Conservation (phyloP, 2,888 invertebrate genomes). For the Anaspis maculata region DNA sequence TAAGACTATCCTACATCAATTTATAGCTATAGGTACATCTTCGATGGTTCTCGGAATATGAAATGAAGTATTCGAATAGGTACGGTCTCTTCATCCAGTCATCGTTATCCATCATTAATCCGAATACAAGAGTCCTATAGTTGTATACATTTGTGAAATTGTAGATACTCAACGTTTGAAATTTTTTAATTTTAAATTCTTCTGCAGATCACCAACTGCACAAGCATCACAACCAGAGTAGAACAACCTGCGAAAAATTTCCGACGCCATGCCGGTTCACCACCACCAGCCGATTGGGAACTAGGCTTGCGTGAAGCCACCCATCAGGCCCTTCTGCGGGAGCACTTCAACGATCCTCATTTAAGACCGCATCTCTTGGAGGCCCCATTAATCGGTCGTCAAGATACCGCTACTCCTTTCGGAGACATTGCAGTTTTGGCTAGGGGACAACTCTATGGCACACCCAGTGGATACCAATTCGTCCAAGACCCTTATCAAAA, state of each 20-base stretch:
- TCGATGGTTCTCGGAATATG: too few relatives aligned
- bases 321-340: slow-evolving; percentile 53
- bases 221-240: slow-evolving; percentile 19
- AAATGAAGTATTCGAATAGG: too few relatives aligned
- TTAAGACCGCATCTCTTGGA: slow-evolving; percentile 30
- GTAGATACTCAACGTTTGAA: slow-evolving; percentile 19
- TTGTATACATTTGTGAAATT: neutral
- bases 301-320: slow-evolving; percentile 60
- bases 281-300: slow-evolving; percentile 48
- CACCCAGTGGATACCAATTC: slow-evolving; percentile 47
- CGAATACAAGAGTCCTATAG: too few relatives aligned
- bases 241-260: slow-evolving; percentile 18
- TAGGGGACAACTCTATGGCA: slow-evolving; percentile 53
- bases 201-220: too few relatives aligned
- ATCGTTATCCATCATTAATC: too few relatives aligned
- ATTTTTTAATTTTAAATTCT: too few relatives aligned
- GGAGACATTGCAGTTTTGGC: slow-evolving; percentile 59
- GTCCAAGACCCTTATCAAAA: slow-evolving; percentile 39
- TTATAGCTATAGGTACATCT: too few relatives aligned
- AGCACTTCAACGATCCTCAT: slow-evolving; percentile 48
- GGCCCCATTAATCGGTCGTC: slow-evolving; percentile 33
- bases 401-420: slow-evolving; percentile 44
- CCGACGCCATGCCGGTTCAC: slow-evolving; percentile 15
- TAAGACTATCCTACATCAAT: too few relatives aligned
- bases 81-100: too few relatives aligned